Evolutionary conservation across 1,140 invertebrate species (phyloP), one percentile per base, ranked within the genome.

Genomic region (Adelges cooleyi): DNA sequence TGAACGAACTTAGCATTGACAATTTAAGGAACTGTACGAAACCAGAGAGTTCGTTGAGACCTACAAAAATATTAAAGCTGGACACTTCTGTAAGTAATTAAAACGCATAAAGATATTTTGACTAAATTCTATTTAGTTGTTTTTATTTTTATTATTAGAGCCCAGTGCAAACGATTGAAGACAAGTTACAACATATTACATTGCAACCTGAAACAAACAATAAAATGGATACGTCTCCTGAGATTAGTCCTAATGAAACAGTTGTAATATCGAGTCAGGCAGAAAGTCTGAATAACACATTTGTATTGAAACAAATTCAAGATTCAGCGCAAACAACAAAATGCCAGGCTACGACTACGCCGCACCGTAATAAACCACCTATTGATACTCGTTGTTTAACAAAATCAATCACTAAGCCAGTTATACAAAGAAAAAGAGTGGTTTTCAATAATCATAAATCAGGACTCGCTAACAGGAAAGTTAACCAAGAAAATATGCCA

Each of bases 401-500:
- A 29, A 62, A 62, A 62, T 62, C 56, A 15, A 48, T 62, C n/a
- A 62, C 56, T 9, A 62, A 62, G 18, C 56, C 56, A 29, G 18
- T 25, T 3, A 62, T 62, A 22, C 56, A 62, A 62, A 62, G 42
- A 10, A 62, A 62, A 62, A 44, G 13, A 8, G 17, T 62, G 18
- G 13, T 62, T 23, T 15, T 48, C n/a, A 62, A 62, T 13, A 46
- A 62, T 46, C n/a, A 62, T 2, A 62, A 46, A 62, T 6, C 25
- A 15, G 56, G 25, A 33, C 42, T 9, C 20, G 15, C 1, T 11
- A 46, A 25, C 27, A 62, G 27, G 3, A 48, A 46, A 29, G 9
- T 62, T 33, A 62, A 62, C 2, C 56, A 62, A 62, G 56, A 62
- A 62, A 62, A 62, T 18, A 11, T 62, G n/a, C 56, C 56, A 17